These are phyloP conservation scores for Callimorpha dominula DNA, from an alignment of 2,888 invertebrate genomes.

Conservation along the genomic window DNA sequence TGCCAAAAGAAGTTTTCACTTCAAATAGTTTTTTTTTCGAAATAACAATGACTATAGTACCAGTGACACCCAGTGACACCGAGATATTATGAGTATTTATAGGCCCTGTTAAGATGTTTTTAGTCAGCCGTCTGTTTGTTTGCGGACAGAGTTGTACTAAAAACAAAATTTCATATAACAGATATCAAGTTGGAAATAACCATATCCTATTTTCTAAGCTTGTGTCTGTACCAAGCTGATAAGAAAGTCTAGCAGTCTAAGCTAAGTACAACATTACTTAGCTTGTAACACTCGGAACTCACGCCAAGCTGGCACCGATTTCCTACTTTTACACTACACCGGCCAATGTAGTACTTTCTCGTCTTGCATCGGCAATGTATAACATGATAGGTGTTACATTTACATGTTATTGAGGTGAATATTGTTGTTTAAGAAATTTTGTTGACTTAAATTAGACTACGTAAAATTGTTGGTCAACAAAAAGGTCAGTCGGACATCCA, in stretches of 20 bases:
- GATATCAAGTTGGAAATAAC: background rate
- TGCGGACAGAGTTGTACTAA: no score
- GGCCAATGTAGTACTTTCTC: constrained; percentile 35
- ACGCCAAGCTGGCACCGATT: constrained; percentile 8
- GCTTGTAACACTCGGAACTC: background rate
- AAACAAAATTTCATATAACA: background rate
- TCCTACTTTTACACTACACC: constrained; percentile 24
- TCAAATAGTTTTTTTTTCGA: no score
- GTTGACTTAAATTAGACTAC: background rate
- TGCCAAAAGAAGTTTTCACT: no score
- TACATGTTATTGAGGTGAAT: background rate
- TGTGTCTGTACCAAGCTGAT: background rate
- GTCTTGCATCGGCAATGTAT: constrained; percentile 1
- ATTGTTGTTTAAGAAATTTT: background rate
- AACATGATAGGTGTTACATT: background rate
- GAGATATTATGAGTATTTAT: no score
- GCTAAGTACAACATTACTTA: background rate
- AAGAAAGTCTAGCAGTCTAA: background rate
- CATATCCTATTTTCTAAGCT: background rate
- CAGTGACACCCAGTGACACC: no score
- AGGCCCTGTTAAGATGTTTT: no score
- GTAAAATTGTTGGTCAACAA: background rate
- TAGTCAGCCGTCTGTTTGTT: no score
- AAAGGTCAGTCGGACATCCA: background rate
- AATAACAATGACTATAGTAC: no score